These are phyloP conservation scores for Stichodactyla helianthus DNA, from an alignment of 64 coral and sea anemone species.

Conservation along the genomic window DNA sequence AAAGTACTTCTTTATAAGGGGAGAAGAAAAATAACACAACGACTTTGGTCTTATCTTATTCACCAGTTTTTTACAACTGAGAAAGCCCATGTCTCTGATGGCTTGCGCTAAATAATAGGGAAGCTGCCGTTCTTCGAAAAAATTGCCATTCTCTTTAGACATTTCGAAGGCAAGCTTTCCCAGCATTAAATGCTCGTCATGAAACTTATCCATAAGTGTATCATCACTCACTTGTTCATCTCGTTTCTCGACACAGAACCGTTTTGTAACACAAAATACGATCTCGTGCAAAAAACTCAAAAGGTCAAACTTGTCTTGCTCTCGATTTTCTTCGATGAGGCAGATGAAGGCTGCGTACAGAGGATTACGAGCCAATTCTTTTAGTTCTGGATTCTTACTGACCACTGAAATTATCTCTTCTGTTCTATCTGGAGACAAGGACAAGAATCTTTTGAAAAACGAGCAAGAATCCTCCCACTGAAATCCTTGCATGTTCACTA, in stretches of 20 bases:
- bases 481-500: background rate
- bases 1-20: background rate
- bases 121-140: background rate
- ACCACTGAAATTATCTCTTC: background rate
- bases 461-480: background rate
- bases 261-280: slow-evolving; percentile 12
- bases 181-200: background rate
- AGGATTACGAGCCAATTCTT: background rate
- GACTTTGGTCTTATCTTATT: slow-evolving; percentile 10
- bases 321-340: background rate
- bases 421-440: background rate
- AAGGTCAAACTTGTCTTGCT: background rate
- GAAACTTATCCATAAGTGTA: background rate
- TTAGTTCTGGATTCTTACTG: background rate
- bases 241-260: background rate
- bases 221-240: slow-evolving; percentile 1
- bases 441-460: background rate
- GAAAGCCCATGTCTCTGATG: background rate
- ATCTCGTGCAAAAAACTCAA: background rate
- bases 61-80: background rate
- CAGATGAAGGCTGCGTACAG: background rate
- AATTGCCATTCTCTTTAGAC: background rate
- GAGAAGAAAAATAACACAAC: background rate
- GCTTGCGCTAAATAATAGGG: background rate
- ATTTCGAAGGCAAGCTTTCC: background rate